Conservation (phyloP, 2,888 invertebrate species). For the Callyntrura guangdongensis region DNA sequence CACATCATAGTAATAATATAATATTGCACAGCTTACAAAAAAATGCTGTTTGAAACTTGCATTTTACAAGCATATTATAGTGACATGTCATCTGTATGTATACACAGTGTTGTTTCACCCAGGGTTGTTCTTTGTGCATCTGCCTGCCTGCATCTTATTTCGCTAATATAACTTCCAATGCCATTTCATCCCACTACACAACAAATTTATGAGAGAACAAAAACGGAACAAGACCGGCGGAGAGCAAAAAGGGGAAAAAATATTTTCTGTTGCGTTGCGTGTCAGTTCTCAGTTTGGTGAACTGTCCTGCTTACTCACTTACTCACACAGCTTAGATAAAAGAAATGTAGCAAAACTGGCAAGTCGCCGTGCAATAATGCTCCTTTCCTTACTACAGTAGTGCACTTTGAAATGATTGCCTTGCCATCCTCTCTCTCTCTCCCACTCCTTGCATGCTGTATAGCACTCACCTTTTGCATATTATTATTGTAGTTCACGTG, state of each 20-base stretch:
- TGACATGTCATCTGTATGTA: not conserved
- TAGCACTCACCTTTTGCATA: no score
- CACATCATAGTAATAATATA: not conserved
- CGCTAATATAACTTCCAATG: conserved; percentile 25
- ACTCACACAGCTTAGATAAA: not conserved
- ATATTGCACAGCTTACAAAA: not conserved
- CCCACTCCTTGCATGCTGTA: not conserved
- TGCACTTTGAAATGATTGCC: no score
- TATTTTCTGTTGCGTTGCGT: conserved; percentile 25
- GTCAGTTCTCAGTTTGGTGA: not conserved
- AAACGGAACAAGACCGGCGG: conserved; percentile 62
- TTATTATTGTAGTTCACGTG: no score
- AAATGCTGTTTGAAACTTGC: conserved; percentile 37
- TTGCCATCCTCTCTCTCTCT: not conserved
- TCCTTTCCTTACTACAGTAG: not conserved
- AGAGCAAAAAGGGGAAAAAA: conserved; percentile 22
- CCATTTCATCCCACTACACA: conserved; percentile 40
- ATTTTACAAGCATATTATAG: conserved; percentile 33
- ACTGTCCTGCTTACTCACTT: not conserved
- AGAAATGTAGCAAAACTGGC: not conserved
- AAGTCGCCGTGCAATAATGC: not conserved
- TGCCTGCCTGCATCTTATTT: not conserved
- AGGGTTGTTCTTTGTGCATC: not conserved
- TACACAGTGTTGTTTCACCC: not conserved
- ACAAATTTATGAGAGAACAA: conserved; percentile 51